A percentile compares a stretch with the other conserved stretches of the same genome.
These are phyloP conservation scores for Keiferia lycopersicella DNA, from an alignment of 2,888 invertebrate species.

Conservation along the genomic window DNA sequence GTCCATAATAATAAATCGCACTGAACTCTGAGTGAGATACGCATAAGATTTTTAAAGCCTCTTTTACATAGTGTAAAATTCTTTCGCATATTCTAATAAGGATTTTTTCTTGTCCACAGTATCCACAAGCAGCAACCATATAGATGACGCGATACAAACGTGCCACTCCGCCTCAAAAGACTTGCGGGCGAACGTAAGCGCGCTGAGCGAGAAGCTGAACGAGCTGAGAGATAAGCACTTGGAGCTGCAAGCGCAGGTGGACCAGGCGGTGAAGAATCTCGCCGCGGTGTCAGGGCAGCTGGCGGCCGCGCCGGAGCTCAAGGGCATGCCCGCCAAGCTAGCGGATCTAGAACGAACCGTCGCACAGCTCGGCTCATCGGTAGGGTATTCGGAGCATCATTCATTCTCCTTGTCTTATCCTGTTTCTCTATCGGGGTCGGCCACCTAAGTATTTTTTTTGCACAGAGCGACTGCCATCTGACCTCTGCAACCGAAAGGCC, in stretches of 20 bases:
- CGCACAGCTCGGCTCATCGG: slow-evolving; percentile 83
- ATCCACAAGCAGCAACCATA: slow-evolving; percentile 84
- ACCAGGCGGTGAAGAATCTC: slow-evolving; percentile 72
- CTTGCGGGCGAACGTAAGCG: slow-evolving; percentile 84
- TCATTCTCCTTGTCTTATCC: too few relatives aligned
- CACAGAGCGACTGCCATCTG: too few relatives aligned
- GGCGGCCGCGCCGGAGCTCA: slow-evolving; percentile 81
- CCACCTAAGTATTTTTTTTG: too few relatives aligned
- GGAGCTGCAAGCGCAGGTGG: slow-evolving; percentile 54
- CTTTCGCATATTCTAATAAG: too few relatives aligned
- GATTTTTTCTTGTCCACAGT: slow-evolving; percentile 65
- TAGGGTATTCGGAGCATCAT: slow-evolving; percentile 42
- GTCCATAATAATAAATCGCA: too few relatives aligned
- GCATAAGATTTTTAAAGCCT: too few relatives aligned
- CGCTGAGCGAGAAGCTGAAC: slow-evolving; percentile 79
- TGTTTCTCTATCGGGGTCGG: too few relatives aligned
- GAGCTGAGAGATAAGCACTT: slow-evolving; percentile 81
- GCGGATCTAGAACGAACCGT: slow-evolving; percentile 79
- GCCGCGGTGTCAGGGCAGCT: slow-evolving; percentile 80
- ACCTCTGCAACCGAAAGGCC: too few relatives aligned
- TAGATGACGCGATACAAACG: slow-evolving; percentile 86
- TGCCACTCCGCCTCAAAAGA: slow-evolving; percentile 86
- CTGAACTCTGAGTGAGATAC: too few relatives aligned
- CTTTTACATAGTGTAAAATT: too few relatives aligned
- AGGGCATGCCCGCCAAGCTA: slow-evolving; percentile 80